These are phyloP conservation scores for Lampris incognitus DNA, from an alignment of 2,113 vertebrate species.

Conservation along the genomic window DNA sequence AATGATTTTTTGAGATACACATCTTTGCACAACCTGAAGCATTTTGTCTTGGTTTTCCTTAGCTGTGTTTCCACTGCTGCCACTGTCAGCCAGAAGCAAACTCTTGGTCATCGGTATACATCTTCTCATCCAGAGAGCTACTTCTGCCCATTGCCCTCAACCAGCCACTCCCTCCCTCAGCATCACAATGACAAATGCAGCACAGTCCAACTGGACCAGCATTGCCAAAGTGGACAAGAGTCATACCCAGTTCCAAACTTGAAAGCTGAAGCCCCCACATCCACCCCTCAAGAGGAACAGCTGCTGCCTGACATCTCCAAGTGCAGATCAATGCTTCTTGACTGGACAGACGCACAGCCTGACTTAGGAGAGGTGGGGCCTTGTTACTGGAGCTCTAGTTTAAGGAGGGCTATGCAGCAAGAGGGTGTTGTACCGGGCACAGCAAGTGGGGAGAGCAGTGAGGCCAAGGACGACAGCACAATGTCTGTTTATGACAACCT, in stretches of 20 bases:
- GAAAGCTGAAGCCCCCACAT: conserved; percentile 10
- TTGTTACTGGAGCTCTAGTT: conserved; percentile 61
- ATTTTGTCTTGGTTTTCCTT: neutral
- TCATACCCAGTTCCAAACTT: neutral
- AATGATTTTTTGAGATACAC: too few species aligned
- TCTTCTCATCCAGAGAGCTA: conserved; percentile 75
- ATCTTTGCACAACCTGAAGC: too few species aligned
- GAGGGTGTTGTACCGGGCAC: conserved; percentile 11
- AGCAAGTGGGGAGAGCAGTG: conserved; percentile 68
- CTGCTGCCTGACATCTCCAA: neutral
- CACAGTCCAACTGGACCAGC: conserved; percentile 11
- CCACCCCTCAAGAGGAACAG: conserved; percentile 24
- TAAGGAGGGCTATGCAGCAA: conserved; percentile 10
- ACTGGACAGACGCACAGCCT: conserved; percentile 47
- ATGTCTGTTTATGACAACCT: conserved; percentile 73
- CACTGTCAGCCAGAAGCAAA: conserved; percentile 48
- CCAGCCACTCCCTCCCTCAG: conserved; percentile 41
- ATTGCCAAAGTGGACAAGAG: neutral
- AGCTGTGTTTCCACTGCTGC: conserved; percentile 38
- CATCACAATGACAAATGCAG: conserved; percentile 13
- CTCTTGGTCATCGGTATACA: conserved; percentile 69
- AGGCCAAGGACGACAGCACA: conserved; percentile 69
- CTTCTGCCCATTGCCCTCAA: conserved; percentile 58
- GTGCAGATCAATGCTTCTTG: conserved; percentile 8
- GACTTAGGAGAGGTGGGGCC: conserved; percentile 6